Evolutionary conservation across 2,888 invertebrate genomes (phyloP), one percentile per base, ranked within the genome.

Genomic region (Drosophila neonasuta): DNA sequence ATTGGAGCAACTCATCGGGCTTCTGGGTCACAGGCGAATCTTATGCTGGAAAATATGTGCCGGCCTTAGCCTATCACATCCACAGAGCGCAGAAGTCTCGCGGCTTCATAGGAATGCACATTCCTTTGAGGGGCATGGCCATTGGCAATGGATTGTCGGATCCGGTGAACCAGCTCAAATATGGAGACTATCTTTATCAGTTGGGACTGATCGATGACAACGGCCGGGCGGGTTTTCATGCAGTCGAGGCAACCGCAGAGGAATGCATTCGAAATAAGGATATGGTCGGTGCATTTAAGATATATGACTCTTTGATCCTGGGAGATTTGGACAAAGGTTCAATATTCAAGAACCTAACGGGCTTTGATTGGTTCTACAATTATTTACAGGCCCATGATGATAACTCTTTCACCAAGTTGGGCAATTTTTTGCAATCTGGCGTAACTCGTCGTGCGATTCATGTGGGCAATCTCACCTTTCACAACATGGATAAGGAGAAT

Each of bases 1-100:
- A 95, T 1, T 94, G 96, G 79, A 91, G 95, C 34, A 93, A 94
- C 83, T 88, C 91, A 0, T 95, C 95, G 81, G 95, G 95, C 51
- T 97, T 98, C 90, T 98, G 94, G 91, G 93, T 97, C 0, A 94
- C 96, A 0, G 98, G 98, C 2, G 97, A 98, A 91, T 97, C 97
- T 0, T 97, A 97, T 88, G 97, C 94, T 45, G 97, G 97, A 0
- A 94, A 93, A 79, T 94, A 94, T 88, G 93, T 93, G 0, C 97
- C 97, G 2, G 95, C 97, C 0, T 89, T 95, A n/a, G 93, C 92
- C 0, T 91, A 93, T 32, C 92, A 93, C 77, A 94, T 94, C 39
- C 92, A 91, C 93, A 32, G 92, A 89, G 8, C 91, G 91, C 68
- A 93, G 92, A 1, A 17, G 13, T 36, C 56, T 2, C 6, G 1